Evolutionary conservation across 2,888 invertebrate genomes (phyloP).

Genomic region (Metallyticus violacea): DNA sequence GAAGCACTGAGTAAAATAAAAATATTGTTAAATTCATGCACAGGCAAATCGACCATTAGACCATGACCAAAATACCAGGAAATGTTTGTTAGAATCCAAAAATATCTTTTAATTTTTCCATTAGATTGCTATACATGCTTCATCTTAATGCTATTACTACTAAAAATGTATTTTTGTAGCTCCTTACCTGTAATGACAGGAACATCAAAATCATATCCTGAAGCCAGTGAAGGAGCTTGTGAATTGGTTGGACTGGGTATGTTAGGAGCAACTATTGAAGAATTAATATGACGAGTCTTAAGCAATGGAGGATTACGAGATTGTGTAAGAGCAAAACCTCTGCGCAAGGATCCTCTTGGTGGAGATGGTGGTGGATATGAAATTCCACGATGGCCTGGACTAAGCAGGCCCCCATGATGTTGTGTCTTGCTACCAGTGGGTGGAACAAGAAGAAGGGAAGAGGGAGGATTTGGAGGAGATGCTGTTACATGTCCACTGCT

Average conservation of each 20-base stretch:
- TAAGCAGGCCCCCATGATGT: slow-evolving; percentile 47
- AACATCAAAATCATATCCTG: slow-evolving; percentile 50
- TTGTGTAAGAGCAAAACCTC: slow-evolving; percentile 62
- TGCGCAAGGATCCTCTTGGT: slow-evolving; percentile 54
- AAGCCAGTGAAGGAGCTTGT: slow-evolving; percentile 35
- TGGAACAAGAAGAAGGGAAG: slow-evolving; percentile 48
- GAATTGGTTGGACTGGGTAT: neutral
- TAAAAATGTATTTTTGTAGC: neutral
- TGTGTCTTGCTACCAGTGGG: neutral
- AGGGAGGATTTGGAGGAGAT: slow-evolving; percentile 46
- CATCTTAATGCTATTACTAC: neutral
- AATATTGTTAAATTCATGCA: too few species aligned
- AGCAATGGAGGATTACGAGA: slow-evolving; percentile 75
- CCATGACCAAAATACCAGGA: too few species aligned
- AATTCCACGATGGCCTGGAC: slow-evolving; percentile 47
- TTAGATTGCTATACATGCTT: too few species aligned
- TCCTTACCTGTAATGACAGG: slow-evolving; percentile 49
- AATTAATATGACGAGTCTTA: slow-evolving; percentile 70
- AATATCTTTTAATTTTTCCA: too few species aligned
- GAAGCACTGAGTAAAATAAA: too few species aligned
- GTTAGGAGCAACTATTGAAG: neutral
- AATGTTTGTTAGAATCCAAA: too few species aligned
- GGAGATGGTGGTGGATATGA: slow-evolving; percentile 83
- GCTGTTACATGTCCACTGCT: slow-evolving; percentile 30
- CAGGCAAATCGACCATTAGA: too few species aligned